Evolutionary conservation across 2,113 vertebrate species (phyloP).

Genomic region (Alouatta palliata): DNA sequence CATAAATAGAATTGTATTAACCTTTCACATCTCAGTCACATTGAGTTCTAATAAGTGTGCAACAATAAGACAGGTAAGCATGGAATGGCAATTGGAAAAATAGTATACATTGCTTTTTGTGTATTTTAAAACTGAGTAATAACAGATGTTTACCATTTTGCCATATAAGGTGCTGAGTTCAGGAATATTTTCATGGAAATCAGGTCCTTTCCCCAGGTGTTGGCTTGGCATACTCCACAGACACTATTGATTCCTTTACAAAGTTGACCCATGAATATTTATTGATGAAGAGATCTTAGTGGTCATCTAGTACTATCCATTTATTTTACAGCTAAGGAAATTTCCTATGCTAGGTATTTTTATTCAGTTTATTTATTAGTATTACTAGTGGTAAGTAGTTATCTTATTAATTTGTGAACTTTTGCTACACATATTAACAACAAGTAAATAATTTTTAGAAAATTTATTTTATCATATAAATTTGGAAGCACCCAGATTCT

Average conservation of each 20-base stretch:
- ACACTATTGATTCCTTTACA: background rate
- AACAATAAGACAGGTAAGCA: background rate
- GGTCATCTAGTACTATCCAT: background rate
- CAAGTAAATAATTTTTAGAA: background rate
- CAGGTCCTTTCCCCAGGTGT: background rate
- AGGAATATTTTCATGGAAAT: background rate
- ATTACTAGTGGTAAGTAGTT: background rate
- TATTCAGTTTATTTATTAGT: slow-evolving; percentile 34
- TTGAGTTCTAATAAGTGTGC: background rate
- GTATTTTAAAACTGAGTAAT: background rate
- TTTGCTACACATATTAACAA: slow-evolving; percentile 22
- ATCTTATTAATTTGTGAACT: slow-evolving; percentile 40
- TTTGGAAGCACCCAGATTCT: background rate
- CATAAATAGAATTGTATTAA: background rate
- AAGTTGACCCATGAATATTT: background rate
- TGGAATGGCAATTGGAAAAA: background rate
- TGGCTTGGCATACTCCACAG: background rate
- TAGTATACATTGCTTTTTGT: background rate
- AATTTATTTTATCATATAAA: slow-evolving; percentile 31
- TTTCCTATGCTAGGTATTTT: background rate
- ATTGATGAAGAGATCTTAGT: background rate
- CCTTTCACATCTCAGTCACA: background rate
- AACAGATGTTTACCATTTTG: background rate
- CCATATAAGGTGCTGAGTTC: background rate
- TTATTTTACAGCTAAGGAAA: slow-evolving; percentile 23